Base-by-base conservation (phyloP, 2,113 vertebrate genomes). In the Laterallus jamaicensis region DNA sequence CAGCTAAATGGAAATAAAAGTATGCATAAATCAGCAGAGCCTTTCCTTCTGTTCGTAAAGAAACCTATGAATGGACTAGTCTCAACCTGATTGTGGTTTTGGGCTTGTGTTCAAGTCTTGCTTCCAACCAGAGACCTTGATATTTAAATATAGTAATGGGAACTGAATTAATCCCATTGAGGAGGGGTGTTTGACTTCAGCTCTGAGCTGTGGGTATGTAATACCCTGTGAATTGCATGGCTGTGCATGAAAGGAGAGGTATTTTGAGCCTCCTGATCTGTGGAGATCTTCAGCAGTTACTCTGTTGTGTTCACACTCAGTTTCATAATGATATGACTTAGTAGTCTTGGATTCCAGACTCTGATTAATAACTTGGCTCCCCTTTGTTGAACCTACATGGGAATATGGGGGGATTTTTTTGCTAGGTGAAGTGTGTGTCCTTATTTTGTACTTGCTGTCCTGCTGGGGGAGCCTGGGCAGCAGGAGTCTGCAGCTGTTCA, bases 141-240 rank as follows among this genome's bases (percentile, higher is more conserved):
- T 82, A 74, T 86, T 95, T 95, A 94, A 95, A 82, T 88, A 52
- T 25, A 86, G 81, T 4, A 59, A 22, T 84, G 81, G 82, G 92
- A 94, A 26, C 64, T 2, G 59, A 87, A 92, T 78, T 94, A 80
- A 55, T 75, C 42, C 2, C 2, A 10, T 54, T 35, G 63, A 78
- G 76, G 75, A 69, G 70, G 54, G 73, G 6, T 91, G 81, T 47
- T 84, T 12, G 88, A 19, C 49, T 86, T 37, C 44, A 79, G 80
- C 40, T 70, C 59, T 58, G 82, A 75, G 83, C 95, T 69, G 3
- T 25, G 80, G 70, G 18, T 68, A 28, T 63, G 0, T 39, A 37
- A 60, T 18, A 40, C 28, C 74, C 83, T 62, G 83, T 8, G 80
- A 66, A 42, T 9, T 32, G 75, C 83, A 17, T 0, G 40, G 56